Evolutionary conservation across 2,113 vertebrate species (phyloP).

Genomic region (Eulemur rufifrons): DNA sequence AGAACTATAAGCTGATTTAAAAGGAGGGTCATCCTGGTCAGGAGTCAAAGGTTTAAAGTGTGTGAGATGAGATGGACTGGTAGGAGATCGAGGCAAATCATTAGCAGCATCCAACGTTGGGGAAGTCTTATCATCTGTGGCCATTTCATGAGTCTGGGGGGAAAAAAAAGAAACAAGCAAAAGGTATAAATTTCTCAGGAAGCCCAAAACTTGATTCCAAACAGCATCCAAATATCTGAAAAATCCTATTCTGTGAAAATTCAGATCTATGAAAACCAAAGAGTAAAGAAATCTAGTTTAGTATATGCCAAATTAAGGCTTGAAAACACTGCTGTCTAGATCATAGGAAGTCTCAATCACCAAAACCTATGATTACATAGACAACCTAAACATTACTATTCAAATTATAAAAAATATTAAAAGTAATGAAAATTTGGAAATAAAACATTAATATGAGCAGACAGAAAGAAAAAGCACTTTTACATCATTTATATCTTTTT

Average conservation of each 20-base stretch:
- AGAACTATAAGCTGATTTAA: conserved; percentile 98
- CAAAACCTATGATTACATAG: neutral
- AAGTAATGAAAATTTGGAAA: conserved; percentile 14
- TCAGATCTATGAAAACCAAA: conserved; percentile 15
- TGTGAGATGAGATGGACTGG: conserved; percentile 95
- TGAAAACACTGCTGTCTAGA: neutral
- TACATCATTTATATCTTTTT: neutral
- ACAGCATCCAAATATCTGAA: neutral
- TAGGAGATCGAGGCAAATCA: conserved; percentile 88
- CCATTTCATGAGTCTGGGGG: conserved; percentile 91
- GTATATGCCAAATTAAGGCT: neutral
- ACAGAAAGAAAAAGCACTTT: neutral
- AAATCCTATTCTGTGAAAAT: neutral
- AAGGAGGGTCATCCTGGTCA: conserved; percentile 96
- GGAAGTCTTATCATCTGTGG: conserved; percentile 93
- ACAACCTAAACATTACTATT: neutral
- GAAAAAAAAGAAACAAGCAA: conserved; percentile 15
- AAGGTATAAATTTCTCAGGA: neutral
- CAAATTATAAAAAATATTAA: conserved; percentile 33
- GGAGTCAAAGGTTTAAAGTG: conserved; percentile 98
- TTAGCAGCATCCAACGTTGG: conserved; percentile 87
- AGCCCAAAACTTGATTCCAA: neutral
- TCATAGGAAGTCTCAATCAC: neutral
- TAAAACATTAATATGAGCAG: conserved; percentile 27
- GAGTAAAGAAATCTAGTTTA: neutral